phyloP scores from a whole-genome alignment of 2,797 vertebrate genomes.

The Intellagama lesueurii region DNA sequence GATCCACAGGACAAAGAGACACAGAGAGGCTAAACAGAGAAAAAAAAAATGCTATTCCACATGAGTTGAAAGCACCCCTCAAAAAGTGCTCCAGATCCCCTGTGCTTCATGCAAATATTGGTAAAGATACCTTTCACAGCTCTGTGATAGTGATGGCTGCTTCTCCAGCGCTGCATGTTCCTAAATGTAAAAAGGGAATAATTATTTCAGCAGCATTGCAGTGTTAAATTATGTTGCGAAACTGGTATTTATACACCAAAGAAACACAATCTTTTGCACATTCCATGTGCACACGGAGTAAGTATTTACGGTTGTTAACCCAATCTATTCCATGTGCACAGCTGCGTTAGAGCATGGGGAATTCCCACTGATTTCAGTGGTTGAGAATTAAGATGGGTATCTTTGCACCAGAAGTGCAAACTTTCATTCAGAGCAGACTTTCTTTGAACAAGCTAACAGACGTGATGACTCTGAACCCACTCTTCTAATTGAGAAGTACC shows the following conservation, averaged over 20 bases:
- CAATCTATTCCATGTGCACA: not conserved
- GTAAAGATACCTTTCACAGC: slow-evolving; percentile 78
- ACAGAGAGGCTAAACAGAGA: not conserved
- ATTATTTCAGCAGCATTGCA: slow-evolving; percentile 13
- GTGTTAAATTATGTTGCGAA: not conserved
- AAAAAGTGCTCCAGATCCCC: not conserved
- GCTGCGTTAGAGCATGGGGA: not conserved
- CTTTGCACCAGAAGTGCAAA: not conserved
- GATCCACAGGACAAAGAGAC: not conserved
- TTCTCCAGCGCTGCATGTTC: slow-evolving; percentile 77
- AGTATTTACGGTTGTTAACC: not conserved
- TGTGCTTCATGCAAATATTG: not conserved
- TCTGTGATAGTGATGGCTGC: slow-evolving; percentile 73
- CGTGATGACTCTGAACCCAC: not conserved
- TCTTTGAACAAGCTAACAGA: not conserved
- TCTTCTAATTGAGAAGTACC: not conserved
- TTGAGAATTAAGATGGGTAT: not conserved
- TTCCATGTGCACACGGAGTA: not conserved
- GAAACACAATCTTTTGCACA: slow-evolving; percentile 22
- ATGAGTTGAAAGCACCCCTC: not conserved
- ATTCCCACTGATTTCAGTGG: not conserved
- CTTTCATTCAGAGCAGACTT: fast-evolving
- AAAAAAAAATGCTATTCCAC: not conserved
- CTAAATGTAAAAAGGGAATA: slow-evolving; percentile 71
- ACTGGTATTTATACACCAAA: slow-evolving; percentile 13